Percentiles rank a stretch among this genome's conserved stretches.
Conservation (phyloP, 2,797 vertebrate species). For the Ceryle rudis region DNA sequence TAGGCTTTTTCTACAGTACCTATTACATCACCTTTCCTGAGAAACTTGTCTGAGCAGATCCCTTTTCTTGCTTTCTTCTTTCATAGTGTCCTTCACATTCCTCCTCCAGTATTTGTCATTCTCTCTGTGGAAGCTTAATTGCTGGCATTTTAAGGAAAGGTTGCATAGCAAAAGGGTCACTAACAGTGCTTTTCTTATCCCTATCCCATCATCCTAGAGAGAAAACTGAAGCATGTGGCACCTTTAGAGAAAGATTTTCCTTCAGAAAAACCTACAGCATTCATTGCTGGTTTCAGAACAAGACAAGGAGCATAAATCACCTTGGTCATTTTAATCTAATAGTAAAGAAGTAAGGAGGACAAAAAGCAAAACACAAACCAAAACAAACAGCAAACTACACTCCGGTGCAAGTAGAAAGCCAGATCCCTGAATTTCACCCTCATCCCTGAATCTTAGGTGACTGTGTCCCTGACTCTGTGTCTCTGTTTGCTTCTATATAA, state of each 20-base stretch:
- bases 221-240: not conserved
- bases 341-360: not conserved
- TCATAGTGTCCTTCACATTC: conserved; percentile 36
- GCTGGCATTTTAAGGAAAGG: conserved; percentile 47
- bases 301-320: not conserved
- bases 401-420: not conserved
- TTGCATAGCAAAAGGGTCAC: conserved; percentile 24
- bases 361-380: not conserved
- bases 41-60: conserved; percentile 58
- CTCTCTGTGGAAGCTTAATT: not conserved
- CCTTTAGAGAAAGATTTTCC: not conserved
- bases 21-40: conserved; percentile 57
- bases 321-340: not conserved
- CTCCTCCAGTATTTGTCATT: conserved; percentile 43
- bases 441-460: not conserved
- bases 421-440: not conserved
- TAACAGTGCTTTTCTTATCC: not conserved
- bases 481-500: not conserved
- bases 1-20: conserved; percentile 44
- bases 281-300: not conserved
- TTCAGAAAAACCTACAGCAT: not conserved
- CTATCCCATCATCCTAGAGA: not conserved
- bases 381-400: not conserved
- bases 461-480: not conserved
- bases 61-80: conserved; percentile 40